Conservation (phyloP, 2,797 vertebrate species). For the Leuciscus waleckii region DNA sequence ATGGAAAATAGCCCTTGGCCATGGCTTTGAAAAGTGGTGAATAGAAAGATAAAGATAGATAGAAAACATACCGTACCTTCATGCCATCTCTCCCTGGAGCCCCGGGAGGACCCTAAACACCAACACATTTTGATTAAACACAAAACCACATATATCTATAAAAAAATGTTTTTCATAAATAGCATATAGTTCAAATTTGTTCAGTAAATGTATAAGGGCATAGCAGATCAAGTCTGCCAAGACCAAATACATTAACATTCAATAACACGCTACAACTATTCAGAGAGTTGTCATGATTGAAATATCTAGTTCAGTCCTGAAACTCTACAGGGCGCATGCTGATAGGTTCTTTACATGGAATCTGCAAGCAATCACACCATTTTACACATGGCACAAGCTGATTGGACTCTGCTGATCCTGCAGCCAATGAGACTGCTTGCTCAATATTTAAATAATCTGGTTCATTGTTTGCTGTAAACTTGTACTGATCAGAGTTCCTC, state of each 20-base stretch:
- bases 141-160: not conserved
- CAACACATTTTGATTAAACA: slow-evolving; percentile 35
- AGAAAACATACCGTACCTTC: slow-evolving; percentile 85
- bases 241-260: not conserved
- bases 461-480: not conserved
- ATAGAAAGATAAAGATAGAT: slow-evolving; percentile 44
- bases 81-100: slow-evolving; percentile 91
- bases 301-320: not conserved
- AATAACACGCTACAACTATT: not conserved
- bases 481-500: not conserved
- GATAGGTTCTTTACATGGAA: not conserved
- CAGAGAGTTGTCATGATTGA: not conserved
- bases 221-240: not conserved
- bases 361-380: not conserved
- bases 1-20: slow-evolving; percentile 28
- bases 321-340: no score
- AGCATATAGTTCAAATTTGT: not conserved
- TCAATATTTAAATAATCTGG: not conserved
- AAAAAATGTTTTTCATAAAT: not conserved
- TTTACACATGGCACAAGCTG: not conserved
- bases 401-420: not conserved
- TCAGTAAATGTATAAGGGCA: not conserved
- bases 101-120: slow-evolving; percentile 85
- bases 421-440: not conserved
- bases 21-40: slow-evolving; percentile 14